Evolutionary conservation across 2,113 vertebrate genomes (phyloP), one percentile per base, ranked within the genome.

Genomic region (Perca fluviatilis): DNA sequence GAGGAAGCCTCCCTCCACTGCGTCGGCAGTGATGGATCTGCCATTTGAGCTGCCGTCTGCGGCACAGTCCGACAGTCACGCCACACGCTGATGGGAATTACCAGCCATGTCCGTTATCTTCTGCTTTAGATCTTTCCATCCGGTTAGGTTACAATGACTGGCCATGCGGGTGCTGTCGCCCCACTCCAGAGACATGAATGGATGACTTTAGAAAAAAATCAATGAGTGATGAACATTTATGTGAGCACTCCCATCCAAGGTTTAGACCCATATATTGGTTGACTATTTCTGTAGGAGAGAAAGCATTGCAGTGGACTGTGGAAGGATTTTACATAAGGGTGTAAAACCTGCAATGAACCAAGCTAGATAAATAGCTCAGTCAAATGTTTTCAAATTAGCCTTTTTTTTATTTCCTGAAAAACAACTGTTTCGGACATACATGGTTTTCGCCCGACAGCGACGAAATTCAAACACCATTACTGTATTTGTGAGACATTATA

Each of bases 81-180:
- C 58, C 54, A 15, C 56, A 53, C 69, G 51, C 75, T 84, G 74
- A 78, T 74, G 87, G 87, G 87, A 89, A 83, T 89, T 83, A 90
- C 67, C 80, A 73, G 57, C 83, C 85, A 66, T 87, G 77, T 86
- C 89, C 50, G 67, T 89, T 85, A 87, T 88, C 85, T 79, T 23
- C 68, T 67, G 1, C 80, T 79, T 80, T 62, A 83, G 83, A 88
- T 89, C 86, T 88, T 82, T 81, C 79, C 76, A 77, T 80, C 87
- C 86, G 68, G 77, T 85, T 76, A 66, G 33, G 84, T 86, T 74
- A 63, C 77, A 25, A 72, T 80, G 86, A 83, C 81, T 49, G 50
- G 62, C 65, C 80, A 74, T 63, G 65, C 23, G 40, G 27, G 5
- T 9, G 33, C 49, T 66, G 66, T 77, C 46, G 15, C 49, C 18